Percentiles rank a stretch among this genome's conserved stretches.
Conservation (phyloP, 2,888 invertebrate genomes). For the Psylliodes chrysocephalus region DNA sequence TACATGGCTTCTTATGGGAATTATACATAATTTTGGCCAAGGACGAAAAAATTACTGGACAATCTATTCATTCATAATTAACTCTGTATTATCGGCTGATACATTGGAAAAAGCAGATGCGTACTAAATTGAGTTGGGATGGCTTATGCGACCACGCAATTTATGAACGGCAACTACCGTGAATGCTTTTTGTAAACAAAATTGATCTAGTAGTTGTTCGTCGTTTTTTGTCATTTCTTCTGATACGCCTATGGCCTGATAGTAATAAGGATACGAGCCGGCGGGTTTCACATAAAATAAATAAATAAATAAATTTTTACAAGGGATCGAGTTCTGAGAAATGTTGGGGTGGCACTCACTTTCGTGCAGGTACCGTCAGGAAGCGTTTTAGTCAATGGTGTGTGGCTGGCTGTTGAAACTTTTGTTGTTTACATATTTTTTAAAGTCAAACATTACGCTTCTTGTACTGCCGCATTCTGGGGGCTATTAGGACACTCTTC, state of each 20-base stretch:
- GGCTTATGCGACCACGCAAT: no score
- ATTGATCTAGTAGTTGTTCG: no score
- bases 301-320: conserved; percentile 45
- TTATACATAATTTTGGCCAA: no score
- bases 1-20: no score
- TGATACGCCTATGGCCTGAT: not conserved
- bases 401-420: conserved; percentile 36
- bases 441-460: conserved; percentile 37
- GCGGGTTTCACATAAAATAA: conserved; percentile 38
- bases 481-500: conserved; percentile 8
- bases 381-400: conserved; percentile 41
- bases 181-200: no score
- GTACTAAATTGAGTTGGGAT: no score
- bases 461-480: conserved; percentile 26
- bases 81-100: no score
- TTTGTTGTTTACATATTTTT: conserved; percentile 43
- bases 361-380: conserved; percentile 45
- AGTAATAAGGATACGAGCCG: conserved; percentile 28
- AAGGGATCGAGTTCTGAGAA: conserved; percentile 44
- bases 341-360: conserved; percentile 37
- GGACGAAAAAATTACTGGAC: no score
- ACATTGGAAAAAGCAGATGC: no score
- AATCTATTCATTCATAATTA: no score
- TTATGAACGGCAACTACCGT: no score
- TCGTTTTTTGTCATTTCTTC: no score